phyloP scores from a whole-genome alignment of 2,888 invertebrate genomes.

The Cyclophora punctaria region DNA sequence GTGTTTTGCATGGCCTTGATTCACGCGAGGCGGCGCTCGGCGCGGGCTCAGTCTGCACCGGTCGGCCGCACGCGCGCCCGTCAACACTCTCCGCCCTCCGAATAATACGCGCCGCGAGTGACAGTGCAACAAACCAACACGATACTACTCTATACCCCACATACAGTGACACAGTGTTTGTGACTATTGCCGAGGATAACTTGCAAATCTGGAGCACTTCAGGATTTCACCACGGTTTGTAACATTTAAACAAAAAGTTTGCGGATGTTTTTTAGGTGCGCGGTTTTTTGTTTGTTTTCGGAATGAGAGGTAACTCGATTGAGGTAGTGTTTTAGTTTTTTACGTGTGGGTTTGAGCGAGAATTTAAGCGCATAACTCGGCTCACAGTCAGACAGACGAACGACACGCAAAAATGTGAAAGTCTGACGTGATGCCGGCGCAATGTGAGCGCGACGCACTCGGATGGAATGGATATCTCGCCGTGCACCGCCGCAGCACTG shows the following conservation, averaged over 20 bases:
- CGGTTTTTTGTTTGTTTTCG: conserved; percentile 35
- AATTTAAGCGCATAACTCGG: conserved; percentile 5
- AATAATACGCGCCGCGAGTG: conserved; percentile 45
- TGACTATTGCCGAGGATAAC: conserved; percentile 39
- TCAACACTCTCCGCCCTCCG: conserved; percentile 16
- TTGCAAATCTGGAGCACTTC: conserved; percentile 61
- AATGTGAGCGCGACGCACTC: conserved; percentile 7
- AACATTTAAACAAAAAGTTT: neutral
- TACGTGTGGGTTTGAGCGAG: conserved; percentile 10
- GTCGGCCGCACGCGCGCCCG: conserved; percentile 36
- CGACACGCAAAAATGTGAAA: conserved; percentile 48
- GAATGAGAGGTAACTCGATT: conserved; percentile 30
- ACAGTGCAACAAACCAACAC: conserved; percentile 25
- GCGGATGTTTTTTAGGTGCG: conserved; percentile 1
- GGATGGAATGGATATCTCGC: conserved; percentile 8
- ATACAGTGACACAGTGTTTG: conserved; percentile 30
- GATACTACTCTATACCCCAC: neutral
- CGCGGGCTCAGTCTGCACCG: conserved; percentile 32
- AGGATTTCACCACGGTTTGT: conserved; percentile 49
- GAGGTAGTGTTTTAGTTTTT: conserved; percentile 14
- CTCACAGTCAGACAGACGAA: conserved; percentile 12
- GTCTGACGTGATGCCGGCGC: conserved; percentile 28
- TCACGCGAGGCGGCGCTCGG: conserved; percentile 36
- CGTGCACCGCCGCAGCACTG: conserved; percentile 6
- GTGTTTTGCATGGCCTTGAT: conserved; percentile 69